phyloP scores from a whole-genome alignment of 2,888 invertebrate genomes.

The Apodemia mormo region DNA sequence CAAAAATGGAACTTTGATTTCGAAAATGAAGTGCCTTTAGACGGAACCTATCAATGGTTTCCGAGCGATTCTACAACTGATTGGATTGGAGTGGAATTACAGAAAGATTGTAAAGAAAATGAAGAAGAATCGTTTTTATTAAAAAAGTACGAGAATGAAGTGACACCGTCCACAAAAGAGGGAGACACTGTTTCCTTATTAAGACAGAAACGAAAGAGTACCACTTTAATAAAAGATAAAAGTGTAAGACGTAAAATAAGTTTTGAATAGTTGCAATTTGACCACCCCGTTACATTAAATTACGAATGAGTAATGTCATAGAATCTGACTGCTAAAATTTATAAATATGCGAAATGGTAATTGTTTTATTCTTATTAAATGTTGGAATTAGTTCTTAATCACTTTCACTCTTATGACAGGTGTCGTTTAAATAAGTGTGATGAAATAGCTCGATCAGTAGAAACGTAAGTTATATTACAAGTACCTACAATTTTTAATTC shows the following conservation, averaged over 20 bases:
- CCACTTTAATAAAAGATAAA: constrained; percentile 35
- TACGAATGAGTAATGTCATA: too few species aligned
- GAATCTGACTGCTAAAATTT: too few species aligned
- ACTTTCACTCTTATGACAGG: too few species aligned
- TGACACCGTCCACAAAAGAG: constrained; percentile 48
- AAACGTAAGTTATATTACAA: too few species aligned
- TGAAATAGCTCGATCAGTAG: too few species aligned
- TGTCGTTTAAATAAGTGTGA: too few species aligned
- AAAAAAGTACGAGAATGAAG: constrained; percentile 48
- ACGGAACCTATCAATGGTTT: constrained; percentile 76
- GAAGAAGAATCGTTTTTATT: constrained; percentile 36
- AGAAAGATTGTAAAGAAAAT: constrained; percentile 28
- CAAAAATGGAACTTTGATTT: constrained; percentile 82
- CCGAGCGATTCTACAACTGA: constrained; percentile 38
- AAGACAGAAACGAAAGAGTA: constrained; percentile 38
- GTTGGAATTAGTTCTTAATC: too few species aligned
- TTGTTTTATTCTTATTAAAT: too few species aligned
- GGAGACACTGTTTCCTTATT: constrained; percentile 38
- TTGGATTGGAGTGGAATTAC: constrained; percentile 47
- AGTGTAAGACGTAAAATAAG: constrained; percentile 51
- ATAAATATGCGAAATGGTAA: too few species aligned
- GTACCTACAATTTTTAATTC: too few species aligned
- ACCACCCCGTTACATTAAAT: too few species aligned
- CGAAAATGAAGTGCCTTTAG: constrained; percentile 62
- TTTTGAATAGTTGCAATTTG: constrained; percentile 39